Base-by-base conservation (phyloP, 2,113 vertebrate genomes). In the Pterophyllum scalare region DNA sequence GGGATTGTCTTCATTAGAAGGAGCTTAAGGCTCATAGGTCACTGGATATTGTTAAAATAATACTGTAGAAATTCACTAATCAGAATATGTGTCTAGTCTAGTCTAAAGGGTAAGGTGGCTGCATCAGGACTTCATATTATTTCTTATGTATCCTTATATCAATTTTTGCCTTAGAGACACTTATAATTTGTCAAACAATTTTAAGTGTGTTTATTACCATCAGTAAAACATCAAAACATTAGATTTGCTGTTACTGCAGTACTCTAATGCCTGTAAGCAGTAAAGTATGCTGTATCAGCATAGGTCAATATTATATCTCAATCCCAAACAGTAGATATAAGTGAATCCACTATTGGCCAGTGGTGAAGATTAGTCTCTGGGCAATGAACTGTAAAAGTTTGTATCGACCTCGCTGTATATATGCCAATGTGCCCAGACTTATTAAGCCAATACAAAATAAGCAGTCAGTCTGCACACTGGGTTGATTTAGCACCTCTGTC, bases 1-100 rank as follows among this genome's bases (percentile, higher is more conserved):
- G 77, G 91, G 91, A 93, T 92, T 89, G 90, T 83, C 87, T 92
- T 92, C 88, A 93, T 93, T 92, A 92, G 91, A 81, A 79, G 33
- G 77, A 82, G 89, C 89, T 94, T 92, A 93, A 86, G 89, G 84
- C 89, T 90, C 79, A 84, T 81, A 91, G 89, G 92, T 91, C 88
- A 91, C 60, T 91, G 80, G 80, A 91, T 91, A 91, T 82, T 82
- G 82, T 93, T 92, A 90, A 93, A 94, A 90, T 87, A 88, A 91
- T 85, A 88, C 87, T 64, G 79, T 79, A 72, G 54, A 90, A 91
- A 84, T 26, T 22, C 28, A 62, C 88, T 87, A 84, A 94, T 93
- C 91, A 86, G 49, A 90, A 87, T 81, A 86, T 61, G 62, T 88
- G 81, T 75, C 52, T 57, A 79, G 80, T 79, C 54, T 80, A 77